These are phyloP conservation scores for Epicampocera succincta DNA, from an alignment of 2,888 invertebrate genomes.

Conservation along the genomic window DNA sequence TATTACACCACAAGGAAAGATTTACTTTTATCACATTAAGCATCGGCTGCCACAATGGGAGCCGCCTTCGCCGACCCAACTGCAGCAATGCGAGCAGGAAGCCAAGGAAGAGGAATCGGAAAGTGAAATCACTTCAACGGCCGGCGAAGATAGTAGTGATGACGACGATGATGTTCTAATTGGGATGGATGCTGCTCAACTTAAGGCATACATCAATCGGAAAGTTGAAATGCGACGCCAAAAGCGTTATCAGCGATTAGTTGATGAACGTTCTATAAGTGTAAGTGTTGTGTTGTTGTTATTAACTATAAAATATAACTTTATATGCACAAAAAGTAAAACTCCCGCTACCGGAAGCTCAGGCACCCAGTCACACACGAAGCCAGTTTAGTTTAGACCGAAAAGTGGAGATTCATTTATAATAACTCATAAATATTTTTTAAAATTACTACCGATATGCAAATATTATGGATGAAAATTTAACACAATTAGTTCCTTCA, in stretches of 20 bases:
- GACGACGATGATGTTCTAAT: conserved; percentile 73
- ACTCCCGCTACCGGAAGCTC: too few species aligned
- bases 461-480: too few species aligned
- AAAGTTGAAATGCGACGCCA: conserved; percentile 83
- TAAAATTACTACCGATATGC: too few species aligned
- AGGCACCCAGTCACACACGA: too few species aligned
- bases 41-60: conserved; percentile 90
- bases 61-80: conserved; percentile 83
- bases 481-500: too few species aligned
- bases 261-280: conserved; percentile 86
- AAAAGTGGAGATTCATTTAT: too few species aligned
- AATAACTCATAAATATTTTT: too few species aligned
- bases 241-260: conserved; percentile 82
- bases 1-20: conserved; percentile 89
- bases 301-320: too few species aligned
- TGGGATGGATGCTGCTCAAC: conserved; percentile 74
- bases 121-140: conserved; percentile 70
- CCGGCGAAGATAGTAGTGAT: conserved; percentile 71
- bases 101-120: conserved; percentile 69
- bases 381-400: too few species aligned
- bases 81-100: conserved; percentile 66
- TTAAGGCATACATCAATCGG: conserved; percentile 78
- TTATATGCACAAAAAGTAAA: too few species aligned
- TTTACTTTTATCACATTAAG: conserved; percentile 95
- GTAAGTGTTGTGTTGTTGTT: conserved; percentile 73